Conservation (phyloP, 2,113 vertebrate species). For the Phalacrocorax carbo region DNA sequence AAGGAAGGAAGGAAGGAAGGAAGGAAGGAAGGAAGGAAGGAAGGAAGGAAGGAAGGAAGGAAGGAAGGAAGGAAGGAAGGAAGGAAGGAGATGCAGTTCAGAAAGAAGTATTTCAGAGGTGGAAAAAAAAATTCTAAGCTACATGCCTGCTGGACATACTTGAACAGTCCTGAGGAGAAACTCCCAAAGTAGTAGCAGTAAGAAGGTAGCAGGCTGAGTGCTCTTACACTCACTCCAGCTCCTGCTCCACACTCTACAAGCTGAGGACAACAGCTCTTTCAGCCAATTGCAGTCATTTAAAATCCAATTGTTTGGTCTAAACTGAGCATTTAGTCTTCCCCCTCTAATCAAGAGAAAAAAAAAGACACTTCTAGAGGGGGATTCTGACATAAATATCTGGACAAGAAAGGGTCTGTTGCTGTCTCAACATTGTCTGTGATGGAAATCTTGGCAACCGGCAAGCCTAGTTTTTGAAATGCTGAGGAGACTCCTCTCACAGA, state of each 20-base stretch:
- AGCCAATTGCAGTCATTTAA: background rate
- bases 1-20: too few relatives aligned
- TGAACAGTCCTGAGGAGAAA: background rate
- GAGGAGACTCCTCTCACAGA: background rate
- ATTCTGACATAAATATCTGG: background rate
- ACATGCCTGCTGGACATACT: background rate
- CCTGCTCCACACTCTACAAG: background rate
- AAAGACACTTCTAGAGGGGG: background rate
- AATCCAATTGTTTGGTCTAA: background rate
- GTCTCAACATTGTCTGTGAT: background rate
- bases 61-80: too few relatives aligned
- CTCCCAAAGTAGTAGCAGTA: background rate
- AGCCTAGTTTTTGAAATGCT: background rate
- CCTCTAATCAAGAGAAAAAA: background rate
- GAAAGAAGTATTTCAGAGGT: background rate
- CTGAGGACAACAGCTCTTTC: background rate
- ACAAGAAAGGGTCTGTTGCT: background rate
- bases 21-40: background rate
- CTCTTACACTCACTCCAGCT: background rate
- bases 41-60: too few relatives aligned
- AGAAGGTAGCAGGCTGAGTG: background rate
- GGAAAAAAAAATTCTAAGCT: background rate
- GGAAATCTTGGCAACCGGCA: background rate
- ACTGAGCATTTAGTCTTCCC: background rate
- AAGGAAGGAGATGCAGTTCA: background rate